Conservation (phyloP, 2,797 vertebrate genomes). For the Odontamblyopus lacepedii region DNA sequence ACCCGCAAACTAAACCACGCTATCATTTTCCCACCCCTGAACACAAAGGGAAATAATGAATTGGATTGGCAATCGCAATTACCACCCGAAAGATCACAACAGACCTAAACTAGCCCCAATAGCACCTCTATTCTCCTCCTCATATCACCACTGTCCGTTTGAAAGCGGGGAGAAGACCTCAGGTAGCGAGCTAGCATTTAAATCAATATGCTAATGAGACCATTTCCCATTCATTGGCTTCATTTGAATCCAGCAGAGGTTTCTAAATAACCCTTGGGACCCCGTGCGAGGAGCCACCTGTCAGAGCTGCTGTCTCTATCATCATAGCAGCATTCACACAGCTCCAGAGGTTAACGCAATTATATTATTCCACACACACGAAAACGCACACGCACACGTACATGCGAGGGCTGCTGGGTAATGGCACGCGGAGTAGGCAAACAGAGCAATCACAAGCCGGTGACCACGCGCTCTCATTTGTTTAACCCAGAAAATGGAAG, state of each 20-base stretch:
- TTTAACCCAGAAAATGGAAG: conserved; percentile 39
- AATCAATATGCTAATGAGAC: conserved; percentile 78
- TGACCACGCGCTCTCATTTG: conserved; percentile 49
- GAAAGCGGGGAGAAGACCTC: conserved; percentile 32
- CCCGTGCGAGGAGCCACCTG: conserved; percentile 64
- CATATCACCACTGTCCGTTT: conserved; percentile 56
- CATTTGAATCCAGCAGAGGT: conserved; percentile 66
- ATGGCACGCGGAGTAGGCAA: conserved; percentile 32
- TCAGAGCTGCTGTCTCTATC: conserved; percentile 43
- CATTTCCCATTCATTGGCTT: conserved; percentile 69
- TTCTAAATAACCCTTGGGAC: conserved; percentile 72
- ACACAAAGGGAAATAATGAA: neutral
- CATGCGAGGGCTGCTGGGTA: conserved; percentile 14
- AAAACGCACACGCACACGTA: neutral
- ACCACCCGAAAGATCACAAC: conserved; percentile 18
- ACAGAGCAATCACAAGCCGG: conserved; percentile 24
- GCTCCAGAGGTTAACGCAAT: conserved; percentile 64
- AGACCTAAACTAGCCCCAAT: conserved; percentile 30
- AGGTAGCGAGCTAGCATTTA: conserved; percentile 60
- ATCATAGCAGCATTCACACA: neutral
- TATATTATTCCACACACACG: conserved; percentile 26
- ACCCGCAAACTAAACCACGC: neutral
- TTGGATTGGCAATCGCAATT: conserved; percentile 5
- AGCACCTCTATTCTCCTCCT: neutral
- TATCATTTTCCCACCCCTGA: neutral